phyloP scores from a whole-genome alignment of 1,140 invertebrate species.

The Drosophila nigrodunni region DNA sequence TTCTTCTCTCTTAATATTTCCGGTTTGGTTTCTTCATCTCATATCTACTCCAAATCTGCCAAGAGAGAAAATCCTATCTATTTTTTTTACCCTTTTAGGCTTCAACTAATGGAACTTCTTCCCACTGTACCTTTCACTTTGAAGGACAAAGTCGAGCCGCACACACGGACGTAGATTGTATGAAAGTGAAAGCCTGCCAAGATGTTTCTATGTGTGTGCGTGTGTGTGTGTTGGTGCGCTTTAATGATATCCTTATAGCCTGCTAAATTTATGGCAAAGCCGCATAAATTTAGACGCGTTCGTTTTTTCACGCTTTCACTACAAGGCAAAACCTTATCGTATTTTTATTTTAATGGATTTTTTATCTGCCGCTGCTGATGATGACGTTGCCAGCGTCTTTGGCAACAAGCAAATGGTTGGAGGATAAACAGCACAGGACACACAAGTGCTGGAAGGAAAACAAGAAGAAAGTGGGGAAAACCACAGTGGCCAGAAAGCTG shows the following conservation, averaged over 20 bases:
- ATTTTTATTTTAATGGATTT: constrained; percentile 84
- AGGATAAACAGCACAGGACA: constrained; percentile 7
- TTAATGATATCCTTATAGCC: constrained; percentile 83
- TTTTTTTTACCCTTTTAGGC: neutral
- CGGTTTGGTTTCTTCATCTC: no score
- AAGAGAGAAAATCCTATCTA: neutral
- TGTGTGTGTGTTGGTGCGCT: constrained; percentile 67
- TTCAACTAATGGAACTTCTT: constrained; percentile 1
- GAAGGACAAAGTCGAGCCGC: constrained; percentile 59
- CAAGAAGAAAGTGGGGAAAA: neutral
- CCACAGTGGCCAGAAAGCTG: constrained; percentile 58
- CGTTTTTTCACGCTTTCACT: constrained; percentile 75
- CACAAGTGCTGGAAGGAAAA: neutral
- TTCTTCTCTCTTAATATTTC: no score
- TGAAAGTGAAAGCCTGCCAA: constrained; percentile 79
- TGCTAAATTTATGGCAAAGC: constrained; percentile 81
- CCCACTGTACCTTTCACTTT: constrained; percentile 48
- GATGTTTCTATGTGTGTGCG: constrained; percentile 35
- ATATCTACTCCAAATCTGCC: no score
- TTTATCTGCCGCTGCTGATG: constrained; percentile 72
- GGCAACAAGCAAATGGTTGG: constrained; percentile 26
- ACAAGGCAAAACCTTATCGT: constrained; percentile 72
- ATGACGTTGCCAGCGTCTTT: constrained; percentile 65
- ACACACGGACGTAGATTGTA: constrained; percentile 48
- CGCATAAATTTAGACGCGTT: constrained; percentile 75